phyloP scores from a whole-genome alignment of 2,797 vertebrate species.

The Botia kubotai region DNA sequence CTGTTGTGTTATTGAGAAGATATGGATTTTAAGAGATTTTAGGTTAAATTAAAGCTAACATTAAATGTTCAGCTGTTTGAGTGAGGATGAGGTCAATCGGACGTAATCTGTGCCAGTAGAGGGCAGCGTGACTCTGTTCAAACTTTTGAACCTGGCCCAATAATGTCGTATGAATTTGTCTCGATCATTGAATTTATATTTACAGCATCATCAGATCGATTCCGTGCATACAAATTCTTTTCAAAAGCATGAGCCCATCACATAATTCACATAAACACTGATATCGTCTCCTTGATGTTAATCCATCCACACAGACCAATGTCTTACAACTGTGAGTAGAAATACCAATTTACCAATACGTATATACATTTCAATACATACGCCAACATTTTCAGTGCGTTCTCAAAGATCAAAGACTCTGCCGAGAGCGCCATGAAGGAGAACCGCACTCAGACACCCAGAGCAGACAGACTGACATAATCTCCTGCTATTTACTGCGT shows the following conservation, averaged over 20 bases:
- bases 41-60: neutral
- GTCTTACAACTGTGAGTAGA: neutral
- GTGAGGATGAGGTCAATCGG: neutral
- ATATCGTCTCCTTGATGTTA: neutral
- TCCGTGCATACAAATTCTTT: neutral
- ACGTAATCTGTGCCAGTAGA: neutral
- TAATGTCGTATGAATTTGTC: neutral
- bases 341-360: no score
- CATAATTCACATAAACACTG: neutral
- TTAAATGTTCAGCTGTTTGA: neutral
- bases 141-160: neutral
- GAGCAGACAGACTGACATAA: constrained; percentile 55
- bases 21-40: no score
- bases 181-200: neutral
- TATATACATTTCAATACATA: neutral
- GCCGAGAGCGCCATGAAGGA: constrained; percentile 43
- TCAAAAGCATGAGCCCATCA: neutral
- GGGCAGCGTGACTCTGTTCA: neutral
- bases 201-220: no score
- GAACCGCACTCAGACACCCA: constrained; percentile 29
- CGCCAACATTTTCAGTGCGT: neutral
- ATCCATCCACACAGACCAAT: neutral
- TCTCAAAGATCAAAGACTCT: constrained; percentile 36
- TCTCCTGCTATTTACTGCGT: constrained; percentile 62
- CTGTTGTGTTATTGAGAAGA: no score